Base-by-base conservation (phyloP, 2,888 invertebrate genomes). In the Aquatica leii region DNA sequence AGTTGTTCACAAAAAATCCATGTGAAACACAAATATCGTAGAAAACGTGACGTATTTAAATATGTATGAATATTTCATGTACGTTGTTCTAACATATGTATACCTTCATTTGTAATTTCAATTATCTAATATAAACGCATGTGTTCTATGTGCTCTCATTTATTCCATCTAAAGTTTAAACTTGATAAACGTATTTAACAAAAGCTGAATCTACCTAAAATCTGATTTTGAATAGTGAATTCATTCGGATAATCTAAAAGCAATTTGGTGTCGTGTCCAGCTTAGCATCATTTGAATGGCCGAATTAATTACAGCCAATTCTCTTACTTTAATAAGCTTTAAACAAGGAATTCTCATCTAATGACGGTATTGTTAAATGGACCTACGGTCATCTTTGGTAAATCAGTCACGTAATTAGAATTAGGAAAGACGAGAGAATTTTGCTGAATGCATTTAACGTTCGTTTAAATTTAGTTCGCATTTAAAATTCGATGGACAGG, bases 201-300 rank as follows among this genome's bases (percentile, higher is more conserved):
- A 59, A 59, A 18, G 58, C 54, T 35, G 35, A 20, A 41, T 50
- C 37, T 40, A 34, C 55, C 46, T 24, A 48, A 60, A 60, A 64
- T 60, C 64, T 56, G 52, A 56, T 64, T 65, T 59, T 62, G 65
- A 66, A 65, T 66, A 56, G 65, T 17, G 52, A 64, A 66, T 59
- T 66, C 66, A 56, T 48, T 41, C 55, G 57, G 63, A 68, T 68
- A 62, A 68, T 68, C 68, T 68, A 66, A 68, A 68, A 68, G 68
- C 68, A 64, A 68, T 68, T 66, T 66, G 60, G 50, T 68, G 68
- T 68, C 66, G 57, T 53, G 63, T 59, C 66, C 62, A 62, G 68
- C 68, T 68, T 64, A 66, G 66, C 66, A 61, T 55, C 57, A 61
- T 68, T 68, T 68, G 61, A 68, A 68, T 64, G 64, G 63, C 56